Conservation (phyloP, 2,888 invertebrate species). For the Yponomeuta evonymella region DNA sequence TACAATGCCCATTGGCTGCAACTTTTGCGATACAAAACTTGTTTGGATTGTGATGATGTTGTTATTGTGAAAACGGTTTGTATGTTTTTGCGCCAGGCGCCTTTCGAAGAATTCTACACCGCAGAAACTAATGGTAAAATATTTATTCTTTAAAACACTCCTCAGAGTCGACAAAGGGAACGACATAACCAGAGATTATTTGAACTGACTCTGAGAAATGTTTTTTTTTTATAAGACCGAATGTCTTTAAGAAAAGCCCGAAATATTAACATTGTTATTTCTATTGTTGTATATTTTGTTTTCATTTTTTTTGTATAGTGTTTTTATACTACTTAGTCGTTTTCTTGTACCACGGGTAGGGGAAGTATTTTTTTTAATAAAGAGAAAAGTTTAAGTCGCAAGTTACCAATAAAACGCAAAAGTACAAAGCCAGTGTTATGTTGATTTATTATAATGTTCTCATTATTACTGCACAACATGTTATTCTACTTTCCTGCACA, state of each 20-base stretch:
- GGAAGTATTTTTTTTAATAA: slow-evolving; percentile 1
- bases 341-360: slow-evolving; percentile 30
- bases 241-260: not conserved
- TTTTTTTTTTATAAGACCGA: not conserved
- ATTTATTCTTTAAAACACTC: too few relatives aligned
- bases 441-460: slow-evolving; percentile 19
- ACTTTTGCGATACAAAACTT: too few relatives aligned
- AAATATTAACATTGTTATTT: slow-evolving; percentile 13
- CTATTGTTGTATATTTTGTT: slow-evolving; percentile 17
- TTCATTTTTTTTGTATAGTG: slow-evolving; percentile 32
- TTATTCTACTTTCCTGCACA: slow-evolving; percentile 79
- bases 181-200: too few relatives aligned
- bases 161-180: too few relatives aligned
- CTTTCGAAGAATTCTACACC: too few relatives aligned
- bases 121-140: too few relatives aligned
- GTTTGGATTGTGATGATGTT: too few relatives aligned
- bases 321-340: slow-evolving; percentile 35
- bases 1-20: too few relatives aligned
- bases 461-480: slow-evolving; percentile 1
- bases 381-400: not conserved
- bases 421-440: slow-evolving; percentile 42
- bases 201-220: too few relatives aligned
- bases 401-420: slow-evolving; percentile 23
- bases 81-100: too few relatives aligned
- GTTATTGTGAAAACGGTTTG: too few relatives aligned